Evolutionary conservation across 2,888 invertebrate species (phyloP).

Genomic region (Cataglyphis albicans): DNA sequence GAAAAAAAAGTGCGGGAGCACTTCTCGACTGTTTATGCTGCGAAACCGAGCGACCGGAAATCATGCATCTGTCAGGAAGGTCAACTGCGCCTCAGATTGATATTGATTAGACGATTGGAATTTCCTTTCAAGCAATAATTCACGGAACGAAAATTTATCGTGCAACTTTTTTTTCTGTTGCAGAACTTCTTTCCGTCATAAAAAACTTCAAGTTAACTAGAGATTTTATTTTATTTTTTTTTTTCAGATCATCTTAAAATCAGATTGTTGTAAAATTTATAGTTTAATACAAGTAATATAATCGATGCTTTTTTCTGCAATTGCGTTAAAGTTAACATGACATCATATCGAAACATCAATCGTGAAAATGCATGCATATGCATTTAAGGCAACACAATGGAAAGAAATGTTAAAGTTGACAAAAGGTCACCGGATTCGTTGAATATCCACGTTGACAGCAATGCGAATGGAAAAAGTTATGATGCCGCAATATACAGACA

Average conservation of each 20-base stretch:
- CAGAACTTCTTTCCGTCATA: not conserved
- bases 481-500: constrained; percentile 18
- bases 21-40: not conserved
- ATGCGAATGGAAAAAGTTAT: constrained; percentile 22
- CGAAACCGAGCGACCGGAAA: constrained; percentile 28
- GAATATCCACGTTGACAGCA: constrained; percentile 6
- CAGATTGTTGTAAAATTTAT: not conserved
- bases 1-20: not conserved
- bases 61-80: constrained; percentile 28
- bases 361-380: not conserved
- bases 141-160: not conserved
- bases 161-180: not conserved
- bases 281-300: not conserved
- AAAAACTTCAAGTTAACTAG: not conserved
- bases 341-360: not conserved
- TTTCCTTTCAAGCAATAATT: constrained; percentile 29
- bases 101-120: constrained; percentile 61
- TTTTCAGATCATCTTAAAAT: not conserved
- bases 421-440: constrained; percentile 1
- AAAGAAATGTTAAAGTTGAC: not conserved
- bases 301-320: not conserved
- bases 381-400: not conserved
- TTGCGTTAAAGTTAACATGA: not conserved
- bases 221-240: not conserved
- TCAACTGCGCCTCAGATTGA: constrained; percentile 56